A percentile compares a stretch with the other conserved stretches of the same genome.
Conservation (phyloP, 2,888 invertebrate genomes). For the Caenorhabditis doughertyi region DNA sequence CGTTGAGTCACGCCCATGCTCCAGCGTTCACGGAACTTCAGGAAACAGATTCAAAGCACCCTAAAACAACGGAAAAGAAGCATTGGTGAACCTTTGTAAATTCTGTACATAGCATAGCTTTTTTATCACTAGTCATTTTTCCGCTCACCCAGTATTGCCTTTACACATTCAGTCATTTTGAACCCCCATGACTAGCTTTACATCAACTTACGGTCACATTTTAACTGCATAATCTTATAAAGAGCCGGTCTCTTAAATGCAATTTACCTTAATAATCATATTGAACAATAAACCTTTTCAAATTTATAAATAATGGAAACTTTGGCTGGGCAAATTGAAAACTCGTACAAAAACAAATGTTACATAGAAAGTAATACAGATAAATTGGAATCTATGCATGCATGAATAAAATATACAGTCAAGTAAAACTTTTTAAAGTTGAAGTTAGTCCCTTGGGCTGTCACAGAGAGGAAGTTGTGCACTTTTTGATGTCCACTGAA, state of each 20-base stretch:
- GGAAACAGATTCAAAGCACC: slow-evolving; percentile 19
- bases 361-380: slow-evolving; percentile 14
- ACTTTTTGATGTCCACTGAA: slow-evolving; percentile 65
- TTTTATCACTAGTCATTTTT: not conserved
- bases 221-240: slow-evolving; percentile 34
- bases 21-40: slow-evolving; percentile 44
- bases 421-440: not conserved
- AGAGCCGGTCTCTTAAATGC: slow-evolving; percentile 46
- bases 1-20: slow-evolving; percentile 25
- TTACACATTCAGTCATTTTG: slow-evolving; percentile 7
- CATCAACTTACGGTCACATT: slow-evolving; percentile 29
- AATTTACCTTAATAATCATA: slow-evolving; percentile 11
- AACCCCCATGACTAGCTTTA: slow-evolving; percentile 43
- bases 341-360: slow-evolving; percentile 44
- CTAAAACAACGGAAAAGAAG: slow-evolving; percentile 28
- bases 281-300: not conserved
- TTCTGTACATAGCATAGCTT: slow-evolving; percentile 5
- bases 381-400: not conserved
- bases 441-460: slow-evolving; percentile 62
- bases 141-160: slow-evolving; percentile 20
- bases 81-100: slow-evolving; percentile 30
- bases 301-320: not conserved
- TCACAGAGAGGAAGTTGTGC: slow-evolving; percentile 67
- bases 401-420: slow-evolving; percentile 1
- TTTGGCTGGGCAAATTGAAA: slow-evolving; percentile 29